Evolutionary conservation across 2,113 vertebrate species (phyloP), one percentile per base, ranked within the genome.

Genomic region (Hirundichthys speculiger): DNA sequence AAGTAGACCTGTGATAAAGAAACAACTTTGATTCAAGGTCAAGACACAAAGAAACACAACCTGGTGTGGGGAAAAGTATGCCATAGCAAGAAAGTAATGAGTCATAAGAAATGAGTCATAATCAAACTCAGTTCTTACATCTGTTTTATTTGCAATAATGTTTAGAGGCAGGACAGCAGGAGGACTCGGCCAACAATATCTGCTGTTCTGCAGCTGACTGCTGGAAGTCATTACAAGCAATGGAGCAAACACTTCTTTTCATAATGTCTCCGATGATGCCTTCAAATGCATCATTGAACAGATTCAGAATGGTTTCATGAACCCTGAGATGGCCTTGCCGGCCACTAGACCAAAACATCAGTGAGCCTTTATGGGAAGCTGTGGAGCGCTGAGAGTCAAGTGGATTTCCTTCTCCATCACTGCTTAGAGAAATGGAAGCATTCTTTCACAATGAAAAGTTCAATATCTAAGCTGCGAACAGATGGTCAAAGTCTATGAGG

Each of bases 151-250:
- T 49, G 38, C 24, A 52, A 30, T 69, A 40, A 43, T 38, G 62
- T 50, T 58, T 25, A 51, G 39, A 58, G 40, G 18, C 41, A 16
- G 59, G 63, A 50, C 34, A n/a, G 27, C 58, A 54, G 42, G 18
- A 53, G 15, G 18, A 50, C 30, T 66, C 48, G 64, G 43, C 48
- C 56, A 24, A 42, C 43, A 10, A 43, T 56, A 40, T 57, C 47
- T 25, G 73, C 50, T 55, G 57, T 53, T 72, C 53, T 60, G 59
- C 43, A 65, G 69, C 65, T 41, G 54, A 58, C 69, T 39, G 55
- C 69, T 73, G 70, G 69, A 69, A 76, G 81, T 64, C 50, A 39
- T 82, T 68, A 68, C 41, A 49, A 53, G 52, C 79, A 55, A 63
- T 63, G 38, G 25, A 70, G 65, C 64, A 61, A 63, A 60, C 49